phyloP scores from a whole-genome alignment of 2,888 invertebrate genomes.

The Achlya flavicornis region DNA sequence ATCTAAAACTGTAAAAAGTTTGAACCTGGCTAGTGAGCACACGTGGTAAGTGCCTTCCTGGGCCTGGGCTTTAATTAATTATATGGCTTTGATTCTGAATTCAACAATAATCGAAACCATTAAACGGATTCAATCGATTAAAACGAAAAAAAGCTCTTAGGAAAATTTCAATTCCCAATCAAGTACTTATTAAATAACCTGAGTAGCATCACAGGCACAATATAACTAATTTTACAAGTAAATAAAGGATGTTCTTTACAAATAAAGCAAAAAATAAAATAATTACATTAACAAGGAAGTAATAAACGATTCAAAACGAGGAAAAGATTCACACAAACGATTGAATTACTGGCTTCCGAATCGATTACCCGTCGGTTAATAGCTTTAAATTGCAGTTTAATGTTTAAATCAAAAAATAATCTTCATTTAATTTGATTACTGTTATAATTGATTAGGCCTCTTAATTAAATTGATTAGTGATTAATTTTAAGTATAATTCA shows the following conservation, averaged over 20 bases:
- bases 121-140: neutral
- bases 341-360: constrained; percentile 44
- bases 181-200: neutral
- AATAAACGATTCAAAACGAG: constrained; percentile 36
- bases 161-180: neutral
- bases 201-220: constrained; percentile 2
- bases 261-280: constrained; percentile 20
- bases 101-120: neutral
- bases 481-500: neutral
- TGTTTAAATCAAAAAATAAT: constrained; percentile 15
- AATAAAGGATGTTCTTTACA: constrained; percentile 5
- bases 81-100: no score
- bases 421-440: neutral
- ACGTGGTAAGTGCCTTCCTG: no score
- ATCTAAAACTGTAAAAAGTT: no score
- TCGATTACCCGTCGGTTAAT: constrained; percentile 39
- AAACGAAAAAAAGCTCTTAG: neutral
- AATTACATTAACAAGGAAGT: constrained; percentile 32
- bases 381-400: constrained; percentile 20
- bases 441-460: constrained; percentile 19
- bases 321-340: constrained; percentile 39
- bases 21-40: no score
- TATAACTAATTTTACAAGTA: constrained; percentile 1
- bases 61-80: neutral
- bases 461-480: constrained; percentile 25